These are phyloP conservation scores for Junonia oenone DNA, from an alignment of 2,888 invertebrate species.

Conservation along the genomic window DNA sequence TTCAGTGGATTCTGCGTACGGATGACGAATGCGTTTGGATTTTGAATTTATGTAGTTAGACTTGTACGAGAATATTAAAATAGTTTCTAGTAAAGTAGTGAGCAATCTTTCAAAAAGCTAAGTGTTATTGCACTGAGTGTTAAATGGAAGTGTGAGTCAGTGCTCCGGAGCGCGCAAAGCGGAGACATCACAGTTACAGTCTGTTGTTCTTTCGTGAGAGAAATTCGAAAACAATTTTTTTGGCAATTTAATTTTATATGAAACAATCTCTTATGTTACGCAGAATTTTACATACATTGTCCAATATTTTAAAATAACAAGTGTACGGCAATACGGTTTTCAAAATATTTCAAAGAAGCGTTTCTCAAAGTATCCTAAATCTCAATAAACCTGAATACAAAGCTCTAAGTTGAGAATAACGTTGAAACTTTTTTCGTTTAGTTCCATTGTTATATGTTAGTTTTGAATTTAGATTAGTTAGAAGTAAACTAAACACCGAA, in stretches of 20 bases:
- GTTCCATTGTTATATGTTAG: constrained; percentile 18
- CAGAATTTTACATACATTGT: background rate
- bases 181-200: constrained; percentile 4
- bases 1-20: background rate
- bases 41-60: background rate
- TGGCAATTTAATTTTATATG: background rate
- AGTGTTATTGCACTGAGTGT: constrained; percentile 1
- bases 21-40: background rate
- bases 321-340: background rate
- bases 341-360: background rate
- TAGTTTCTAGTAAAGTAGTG: background rate
- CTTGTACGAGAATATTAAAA: background rate
- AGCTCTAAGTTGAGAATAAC: background rate
- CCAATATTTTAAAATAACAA: background rate
- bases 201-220: background rate
- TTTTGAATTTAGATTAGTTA: constrained; percentile 18
- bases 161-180: constrained; percentile 5
- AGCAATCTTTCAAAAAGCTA: background rate
- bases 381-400: background rate
- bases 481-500: constrained; percentile 21
- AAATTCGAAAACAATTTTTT: background rate
- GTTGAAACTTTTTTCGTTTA: background rate
- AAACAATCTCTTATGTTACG: background rate
- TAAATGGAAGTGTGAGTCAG: constrained; percentile 6
- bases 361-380: no score